These are phyloP conservation scores for Leptopilina clavipes DNA, from an alignment of 1,140 invertebrate genomes.

Conservation along the genomic window DNA sequence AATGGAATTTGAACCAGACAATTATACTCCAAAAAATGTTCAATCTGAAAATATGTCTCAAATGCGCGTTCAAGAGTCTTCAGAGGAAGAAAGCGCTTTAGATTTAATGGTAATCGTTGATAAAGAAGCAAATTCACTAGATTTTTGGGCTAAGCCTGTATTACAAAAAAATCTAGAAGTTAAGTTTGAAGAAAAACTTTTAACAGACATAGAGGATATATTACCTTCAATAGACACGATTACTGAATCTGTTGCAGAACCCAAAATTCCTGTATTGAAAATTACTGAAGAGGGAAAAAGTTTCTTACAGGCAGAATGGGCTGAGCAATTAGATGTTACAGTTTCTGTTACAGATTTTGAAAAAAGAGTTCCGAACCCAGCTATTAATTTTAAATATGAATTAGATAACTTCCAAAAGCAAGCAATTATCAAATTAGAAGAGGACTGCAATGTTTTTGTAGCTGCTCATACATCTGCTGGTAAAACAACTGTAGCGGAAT, in stretches of 20 bases:
- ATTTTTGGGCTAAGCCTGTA: conserved; percentile 43
- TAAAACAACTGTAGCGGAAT: conserved; percentile 99
- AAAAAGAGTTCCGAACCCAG: conserved; percentile 88
- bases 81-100: conserved; percentile 51
- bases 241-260: conserved; percentile 64
- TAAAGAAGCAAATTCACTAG: conserved; percentile 57
- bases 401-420: conserved; percentile 98
- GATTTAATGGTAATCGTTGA: conserved; percentile 67
- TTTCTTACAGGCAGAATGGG: conserved; percentile 82
- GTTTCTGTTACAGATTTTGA: conserved; percentile 88
- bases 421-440: conserved; percentile 95
- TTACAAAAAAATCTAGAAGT: neutral
- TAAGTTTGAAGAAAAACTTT: conserved; percentile 33
- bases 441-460: conserved; percentile 97
- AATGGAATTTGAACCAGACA: conserved; percentile 75
- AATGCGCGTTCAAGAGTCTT: conserved; percentile 35
- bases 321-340: conserved; percentile 88
- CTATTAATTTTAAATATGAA: conserved; percentile 92
- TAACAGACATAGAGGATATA: conserved; percentile 9
- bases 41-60: conserved; percentile 15
- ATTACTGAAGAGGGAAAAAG: conserved; percentile 65
- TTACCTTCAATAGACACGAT: conserved; percentile 60
- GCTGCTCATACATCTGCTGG: conserved; percentile 99
- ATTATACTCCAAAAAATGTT: conserved; percentile 65
- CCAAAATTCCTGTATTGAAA: conserved; percentile 74